phyloP scores from a whole-genome alignment of 2,113 vertebrate genomes.

The Crotalus viridis region DNA sequence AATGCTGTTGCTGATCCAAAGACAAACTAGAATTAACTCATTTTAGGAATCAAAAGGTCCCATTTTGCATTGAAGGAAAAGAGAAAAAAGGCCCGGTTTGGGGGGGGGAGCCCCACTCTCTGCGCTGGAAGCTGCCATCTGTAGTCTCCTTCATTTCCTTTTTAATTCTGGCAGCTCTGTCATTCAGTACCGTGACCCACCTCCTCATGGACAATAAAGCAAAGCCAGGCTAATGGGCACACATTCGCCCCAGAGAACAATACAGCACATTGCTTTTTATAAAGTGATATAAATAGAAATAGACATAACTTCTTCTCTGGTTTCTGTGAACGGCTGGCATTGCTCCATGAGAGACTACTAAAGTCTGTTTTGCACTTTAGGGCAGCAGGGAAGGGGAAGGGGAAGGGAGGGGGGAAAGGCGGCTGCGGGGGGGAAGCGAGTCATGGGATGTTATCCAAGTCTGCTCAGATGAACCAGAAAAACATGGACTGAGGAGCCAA shows the following conservation, averaged over 20 bases:
- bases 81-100: not conserved
- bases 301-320: slow-evolving; percentile 70
- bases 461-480: slow-evolving; percentile 73
- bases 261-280: slow-evolving; percentile 63
- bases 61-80: not conserved
- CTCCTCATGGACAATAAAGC: not conserved
- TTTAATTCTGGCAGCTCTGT: not conserved
- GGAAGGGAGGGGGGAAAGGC: not conserved
- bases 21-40: not conserved
- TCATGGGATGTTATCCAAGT: slow-evolving; percentile 79
- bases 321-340: slow-evolving; percentile 72
- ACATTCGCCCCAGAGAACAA: slow-evolving; percentile 54
- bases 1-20: not conserved
- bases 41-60: not conserved
- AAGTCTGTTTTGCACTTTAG: slow-evolving; percentile 72
- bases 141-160: not conserved
- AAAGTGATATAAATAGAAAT: slow-evolving; percentile 69
- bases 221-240: not conserved
- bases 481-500: slow-evolving; percentile 75
- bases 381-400: not conserved
- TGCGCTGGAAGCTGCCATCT: not conserved
- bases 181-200: not conserved
- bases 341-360: slow-evolving; percentile 74
- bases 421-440: slow-evolving; percentile 52
- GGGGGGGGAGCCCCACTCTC: not conserved